Base-by-base conservation (phyloP, 92 coral and sea anemone species). In the Zoanthus gigantus region DNA sequence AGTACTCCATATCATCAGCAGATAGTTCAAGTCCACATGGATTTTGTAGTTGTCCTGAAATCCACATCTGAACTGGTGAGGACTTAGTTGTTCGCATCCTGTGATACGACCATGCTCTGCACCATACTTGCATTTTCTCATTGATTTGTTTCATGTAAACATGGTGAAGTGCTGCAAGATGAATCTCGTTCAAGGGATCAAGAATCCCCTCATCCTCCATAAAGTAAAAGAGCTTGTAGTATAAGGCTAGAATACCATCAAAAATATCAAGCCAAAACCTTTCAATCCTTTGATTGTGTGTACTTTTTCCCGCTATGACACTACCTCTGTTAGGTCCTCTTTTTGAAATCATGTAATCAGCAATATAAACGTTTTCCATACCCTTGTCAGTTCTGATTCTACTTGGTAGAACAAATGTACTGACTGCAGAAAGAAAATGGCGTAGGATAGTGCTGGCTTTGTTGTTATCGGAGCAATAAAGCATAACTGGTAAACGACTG, bases 321-420 rank as follows among this genome's bases (percentile, higher is more conserved):
- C 98, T 94, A 32, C 95, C 92, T 79, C 95, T 87, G 72, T 85
- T 72, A 61, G 90, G 32, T 69, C 98, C 98, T 83, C 98, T 88
- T 85, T 82, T 80, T 30, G 84, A 84, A 67, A 94, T 88, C 98
- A 92, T 94, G 81, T 92, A 92, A 52, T 94, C 95, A 18, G 94
- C 93, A 61, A 91, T 93, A 48, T 37, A 74, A 65, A 93, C 93
- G 89, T 94, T 94, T 88, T 91, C 95, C 85, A 89, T 74, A 37
- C 95, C 94, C 82, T 88, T 94, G 89, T 94, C 95, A 45, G 94
- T 86, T 71, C 94, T 82, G 69, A 92, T 89, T 84, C 95, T 89
- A 86, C 97, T 94, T 16, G 94, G 97, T n/a, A 94, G 81, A 71
- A 94, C 94, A 94, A 63, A 94, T 77, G 82, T 84, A 66, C 76